Percentiles rank a stretch among this genome's conserved stretches.
Conservation (phyloP, 2,113 vertebrate genomes). For the Addax nasomaculatus region DNA sequence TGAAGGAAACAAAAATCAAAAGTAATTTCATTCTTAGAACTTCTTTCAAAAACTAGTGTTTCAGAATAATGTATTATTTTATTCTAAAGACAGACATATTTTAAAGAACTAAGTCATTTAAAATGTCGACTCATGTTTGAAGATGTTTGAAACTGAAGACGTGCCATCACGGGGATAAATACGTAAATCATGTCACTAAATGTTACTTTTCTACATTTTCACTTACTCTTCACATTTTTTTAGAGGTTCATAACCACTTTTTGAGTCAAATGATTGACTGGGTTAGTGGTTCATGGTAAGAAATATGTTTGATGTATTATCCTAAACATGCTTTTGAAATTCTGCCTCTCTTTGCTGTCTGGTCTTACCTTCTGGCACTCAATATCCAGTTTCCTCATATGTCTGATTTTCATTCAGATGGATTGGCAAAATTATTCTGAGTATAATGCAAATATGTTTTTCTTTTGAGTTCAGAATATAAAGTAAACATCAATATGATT, state of each 20-base stretch:
- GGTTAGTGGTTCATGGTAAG: slow-evolving; percentile 73
- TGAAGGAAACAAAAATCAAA: not conserved
- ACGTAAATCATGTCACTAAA: slow-evolving; percentile 59
- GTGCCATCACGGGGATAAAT: slow-evolving; percentile 50
- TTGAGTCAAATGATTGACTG: slow-evolving; percentile 73
- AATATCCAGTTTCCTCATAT: slow-evolving; percentile 75
- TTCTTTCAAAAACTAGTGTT: not conserved
- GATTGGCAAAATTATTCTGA: slow-evolving; percentile 64
- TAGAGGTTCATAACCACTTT: slow-evolving; percentile 57
- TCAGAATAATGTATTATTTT: not conserved
- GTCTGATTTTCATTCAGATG: slow-evolving; percentile 74
- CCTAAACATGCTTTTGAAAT: slow-evolving; percentile 76
- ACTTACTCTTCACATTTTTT: slow-evolving; percentile 62
- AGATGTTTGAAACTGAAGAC: slow-evolving; percentile 15
- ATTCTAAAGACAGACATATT: not conserved
- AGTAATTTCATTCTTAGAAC: not conserved
- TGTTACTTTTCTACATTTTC: slow-evolving; percentile 60
- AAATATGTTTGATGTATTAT: slow-evolving; percentile 76
- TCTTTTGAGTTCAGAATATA: slow-evolving; percentile 59
- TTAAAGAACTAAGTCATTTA: slow-evolving; percentile 15
- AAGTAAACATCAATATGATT: slow-evolving; percentile 55
- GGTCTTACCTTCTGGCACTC: slow-evolving; percentile 71
- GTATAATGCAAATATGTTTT: slow-evolving; percentile 68
- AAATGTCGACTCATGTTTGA: slow-evolving; percentile 45
- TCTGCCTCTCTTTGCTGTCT: slow-evolving; percentile 77